Conservation (phyloP, 1,140 invertebrate genomes). For the Atopsyche davidsoni region DNA sequence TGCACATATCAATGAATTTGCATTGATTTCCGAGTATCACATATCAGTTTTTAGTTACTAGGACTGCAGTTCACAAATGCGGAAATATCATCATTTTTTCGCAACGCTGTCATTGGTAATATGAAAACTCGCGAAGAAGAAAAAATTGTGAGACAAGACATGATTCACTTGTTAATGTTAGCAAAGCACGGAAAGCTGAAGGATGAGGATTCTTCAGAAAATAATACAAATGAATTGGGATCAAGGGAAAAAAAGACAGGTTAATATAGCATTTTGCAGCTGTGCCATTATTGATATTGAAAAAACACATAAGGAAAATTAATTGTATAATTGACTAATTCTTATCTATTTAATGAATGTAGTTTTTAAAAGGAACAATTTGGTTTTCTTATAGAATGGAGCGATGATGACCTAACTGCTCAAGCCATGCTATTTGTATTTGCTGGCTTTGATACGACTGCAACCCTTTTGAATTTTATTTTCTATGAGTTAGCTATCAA, state of each 20-base stretch:
- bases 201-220: constrained; percentile 22
- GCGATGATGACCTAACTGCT: constrained; percentile 43
- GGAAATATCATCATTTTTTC: constrained; percentile 33
- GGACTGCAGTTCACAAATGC: constrained; percentile 25
- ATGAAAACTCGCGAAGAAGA: constrained; percentile 45
- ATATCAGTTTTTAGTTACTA: constrained; percentile 9
- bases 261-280: background rate
- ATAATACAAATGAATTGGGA: background rate
- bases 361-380: background rate
- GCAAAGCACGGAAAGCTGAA: constrained; percentile 34
- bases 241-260: background rate
- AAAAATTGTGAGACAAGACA: constrained; percentile 46
- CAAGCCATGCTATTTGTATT: constrained; percentile 43
- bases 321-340: background rate
- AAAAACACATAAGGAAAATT: background rate
- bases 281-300: background rate
- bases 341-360: background rate
- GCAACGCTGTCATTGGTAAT: constrained; percentile 39
- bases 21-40: background rate
- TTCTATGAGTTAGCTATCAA: constrained; percentile 41
- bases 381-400: constrained; percentile 32
- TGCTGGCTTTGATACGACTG: constrained; percentile 52
- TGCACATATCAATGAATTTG: background rate
- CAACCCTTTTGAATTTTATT: constrained; percentile 38
- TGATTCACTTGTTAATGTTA: constrained; percentile 50